Conservation (phyloP, 2,797 vertebrate species). For the Gadopsis bispinosus region DNA sequence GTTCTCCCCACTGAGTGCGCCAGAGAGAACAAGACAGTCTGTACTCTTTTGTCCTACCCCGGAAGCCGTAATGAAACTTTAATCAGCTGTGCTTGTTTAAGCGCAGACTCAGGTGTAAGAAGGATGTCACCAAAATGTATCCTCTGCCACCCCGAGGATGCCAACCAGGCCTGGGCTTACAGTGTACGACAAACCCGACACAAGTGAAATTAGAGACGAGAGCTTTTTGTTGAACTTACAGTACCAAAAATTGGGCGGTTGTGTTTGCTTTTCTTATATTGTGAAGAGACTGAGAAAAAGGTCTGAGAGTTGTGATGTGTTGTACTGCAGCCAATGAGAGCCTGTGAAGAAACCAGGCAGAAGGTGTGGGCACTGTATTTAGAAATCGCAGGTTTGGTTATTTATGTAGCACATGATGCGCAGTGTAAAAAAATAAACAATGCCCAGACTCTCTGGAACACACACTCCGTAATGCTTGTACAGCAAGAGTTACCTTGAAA, state of each 20-base stretch:
- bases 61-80: conserved; percentile 47
- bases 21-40: conserved; percentile 18
- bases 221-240: conserved; percentile 2
- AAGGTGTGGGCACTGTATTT: conserved; percentile 7
- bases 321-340: conserved; percentile 10
- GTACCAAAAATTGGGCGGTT: too few species aligned
- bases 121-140: conserved; percentile 20
- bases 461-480: neutral
- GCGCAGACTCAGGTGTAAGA: conserved; percentile 13
- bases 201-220: conserved; percentile 8
- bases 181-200: neutral
- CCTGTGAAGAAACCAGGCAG: conserved; percentile 6
- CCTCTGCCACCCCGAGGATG: neutral
- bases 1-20: neutral
- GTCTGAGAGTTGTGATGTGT: conserved; percentile 28
- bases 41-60: conserved; percentile 33
- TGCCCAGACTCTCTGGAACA: conserved; percentile 3
- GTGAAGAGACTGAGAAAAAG: conserved; percentile 23
- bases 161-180: neutral
- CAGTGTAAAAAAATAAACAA: neutral
- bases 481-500: neutral
- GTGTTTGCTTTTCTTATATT: conserved; percentile 14
- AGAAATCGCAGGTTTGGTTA: conserved; percentile 6
- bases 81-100: conserved; percentile 35
- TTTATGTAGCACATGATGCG: neutral